Evolutionary conservation across 1,140 invertebrate genomes (phyloP), one percentile per base, ranked within the genome.

Genomic region (Chionoecetes opilio): DNA sequence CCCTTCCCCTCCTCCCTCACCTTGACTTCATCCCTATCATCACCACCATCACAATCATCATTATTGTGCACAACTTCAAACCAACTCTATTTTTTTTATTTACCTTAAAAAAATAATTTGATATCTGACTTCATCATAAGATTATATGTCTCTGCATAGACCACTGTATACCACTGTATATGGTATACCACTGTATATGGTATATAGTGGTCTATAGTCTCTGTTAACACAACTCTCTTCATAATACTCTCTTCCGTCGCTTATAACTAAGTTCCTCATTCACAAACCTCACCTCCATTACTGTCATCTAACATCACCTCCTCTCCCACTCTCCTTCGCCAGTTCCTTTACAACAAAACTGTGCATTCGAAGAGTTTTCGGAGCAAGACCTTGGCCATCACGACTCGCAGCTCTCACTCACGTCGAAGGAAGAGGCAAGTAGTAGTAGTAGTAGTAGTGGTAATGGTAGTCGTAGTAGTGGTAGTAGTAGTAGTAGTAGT

Each of bases 311-410:
- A 75, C n/a, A n/a, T n/a, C n/a, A n/a, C n/a, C n/a, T 75, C 63
- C 0, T n/a, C 63, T 75, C 63, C 63, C n/a, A n/a, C 26, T 75
- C 63, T 75, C 63, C 6, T n/a, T 75, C 8, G 32, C 2, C 94
- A 96, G 92, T 92, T 31, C 82, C 85, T 2, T 29, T 92, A 34
- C 92, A 92, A n/a, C 96, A 97, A 91, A 97, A 97, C 82, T 97
- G 97, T 96, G 97, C 97, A 3, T 97, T 97, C 88, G 97, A 97
- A 38, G 97, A 97, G 93, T 97, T 97, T 93, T 95, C 96, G 11
- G 97, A 97, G 91, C 95, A 96, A 41, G 96, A 97, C n/a, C 82
- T 97, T 91, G 97, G 97, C 53, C 97, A 97, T 91, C 97, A 97
- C 21, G 97, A 97, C 94, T 31, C 96, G 75, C 89, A 96, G 95